These are phyloP conservation scores for Anthoscopus minutus DNA, from an alignment of 2,113 vertebrate genomes.

Conservation along the genomic window DNA sequence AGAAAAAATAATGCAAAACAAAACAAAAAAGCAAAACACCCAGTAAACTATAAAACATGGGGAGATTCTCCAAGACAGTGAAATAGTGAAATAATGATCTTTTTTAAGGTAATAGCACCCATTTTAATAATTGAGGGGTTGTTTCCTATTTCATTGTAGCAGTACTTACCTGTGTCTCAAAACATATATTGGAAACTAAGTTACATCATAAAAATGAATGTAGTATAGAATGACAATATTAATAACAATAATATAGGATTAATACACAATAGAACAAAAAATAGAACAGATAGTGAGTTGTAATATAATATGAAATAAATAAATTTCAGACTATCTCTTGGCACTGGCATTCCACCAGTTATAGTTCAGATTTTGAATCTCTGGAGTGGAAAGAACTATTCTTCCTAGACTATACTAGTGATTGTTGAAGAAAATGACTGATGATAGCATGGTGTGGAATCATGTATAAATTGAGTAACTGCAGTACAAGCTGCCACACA, in stretches of 20 bases:
- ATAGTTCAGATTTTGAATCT: neutral
- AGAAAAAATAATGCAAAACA: neutral
- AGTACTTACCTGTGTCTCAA: neutral
- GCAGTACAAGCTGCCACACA: neutral
- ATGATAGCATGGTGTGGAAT: neutral
- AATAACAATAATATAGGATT: neutral
- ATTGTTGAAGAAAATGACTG: neutral
- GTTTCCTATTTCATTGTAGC: neutral
- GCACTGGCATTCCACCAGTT: neutral
- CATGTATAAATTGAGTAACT: neutral
- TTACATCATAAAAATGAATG: neutral
- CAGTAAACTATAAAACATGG: neutral
- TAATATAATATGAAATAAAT: neutral
- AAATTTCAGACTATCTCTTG: neutral
- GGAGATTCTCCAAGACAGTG: neutral
- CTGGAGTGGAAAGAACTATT: neutral
- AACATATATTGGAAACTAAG: neutral
- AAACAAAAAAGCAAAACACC: fast-evolving
- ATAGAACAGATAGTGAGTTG: neutral
- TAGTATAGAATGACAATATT: neutral
- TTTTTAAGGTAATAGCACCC: neutral
- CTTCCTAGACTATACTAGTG: neutral
- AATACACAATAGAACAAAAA: neutral
- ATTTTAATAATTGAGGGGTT: neutral
- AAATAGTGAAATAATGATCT: neutral